Evolutionary conservation across 2,888 invertebrate species (phyloP).

Genomic region (Anticlea derivata): DNA sequence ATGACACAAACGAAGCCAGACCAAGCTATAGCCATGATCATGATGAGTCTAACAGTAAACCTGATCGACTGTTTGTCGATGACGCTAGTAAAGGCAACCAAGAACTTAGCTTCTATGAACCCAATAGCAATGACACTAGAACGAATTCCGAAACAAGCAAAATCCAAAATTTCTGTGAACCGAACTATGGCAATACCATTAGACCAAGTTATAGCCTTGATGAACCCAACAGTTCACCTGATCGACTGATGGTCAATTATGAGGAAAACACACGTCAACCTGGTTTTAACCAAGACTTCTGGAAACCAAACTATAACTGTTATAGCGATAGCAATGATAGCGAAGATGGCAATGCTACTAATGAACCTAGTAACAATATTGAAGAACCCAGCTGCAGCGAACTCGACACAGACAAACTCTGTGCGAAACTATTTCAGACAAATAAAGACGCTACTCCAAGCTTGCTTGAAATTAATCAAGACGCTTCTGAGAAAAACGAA

Average conservation of each 20-base stretch:
- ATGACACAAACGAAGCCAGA: no score
- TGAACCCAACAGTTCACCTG: neutral
- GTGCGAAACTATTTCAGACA: neutral
- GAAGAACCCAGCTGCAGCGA: no score
- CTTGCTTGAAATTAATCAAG: neutral
- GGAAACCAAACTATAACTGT: neutral
- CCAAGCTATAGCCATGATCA: no score
- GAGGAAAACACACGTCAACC: neutral
- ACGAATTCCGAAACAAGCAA: no score
- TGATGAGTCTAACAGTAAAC: neutral
- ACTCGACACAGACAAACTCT: neutral
- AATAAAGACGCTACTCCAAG: neutral
- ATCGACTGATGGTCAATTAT: neutral
- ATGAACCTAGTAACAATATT: neutral
- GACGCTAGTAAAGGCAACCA: no score
- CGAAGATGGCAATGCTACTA: neutral
- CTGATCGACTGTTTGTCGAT: no score
- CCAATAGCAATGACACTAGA: no score
- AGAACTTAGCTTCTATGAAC: no score
- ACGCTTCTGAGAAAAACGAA: neutral
- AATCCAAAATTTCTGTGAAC: no score
- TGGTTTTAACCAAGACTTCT: neutral
- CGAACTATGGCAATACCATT: no score
- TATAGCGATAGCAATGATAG: neutral
- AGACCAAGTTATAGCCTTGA: neutral